Percentiles rank a stretch among this genome's conserved stretches.
Evolutionary conservation across 1,140 invertebrate species (phyloP).

Genomic region (Euwallacea fornicatus): DNA sequence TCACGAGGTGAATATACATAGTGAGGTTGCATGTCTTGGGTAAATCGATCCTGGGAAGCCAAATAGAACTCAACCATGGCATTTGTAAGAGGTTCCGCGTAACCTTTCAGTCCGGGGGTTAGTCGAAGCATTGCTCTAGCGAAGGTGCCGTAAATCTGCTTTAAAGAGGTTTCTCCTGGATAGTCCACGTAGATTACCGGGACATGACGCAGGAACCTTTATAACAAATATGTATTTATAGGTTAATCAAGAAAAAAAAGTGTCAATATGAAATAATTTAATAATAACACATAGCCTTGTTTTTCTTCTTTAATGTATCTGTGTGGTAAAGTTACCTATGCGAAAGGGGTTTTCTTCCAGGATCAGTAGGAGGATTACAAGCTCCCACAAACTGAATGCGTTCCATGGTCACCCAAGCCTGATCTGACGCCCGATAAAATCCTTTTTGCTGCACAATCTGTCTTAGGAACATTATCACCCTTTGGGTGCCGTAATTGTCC

Average conservation of each 20-base stretch:
- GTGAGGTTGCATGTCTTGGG: constrained; percentile 99
- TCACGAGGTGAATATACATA: constrained; percentile 99
- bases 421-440: constrained; percentile 90
- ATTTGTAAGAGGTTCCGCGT: constrained; percentile 94
- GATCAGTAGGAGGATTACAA: constrained; percentile 99
- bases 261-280: no score
- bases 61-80: constrained; percentile 99
- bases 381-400: constrained; percentile 99
- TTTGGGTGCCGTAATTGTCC: constrained; percentile 97
- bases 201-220: constrained; percentile 86
- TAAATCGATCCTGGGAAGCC: constrained; percentile 95
- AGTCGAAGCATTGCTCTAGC: constrained; percentile 95
- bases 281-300: not conserved
- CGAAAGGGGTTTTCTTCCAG: constrained; percentile 95
- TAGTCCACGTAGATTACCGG: constrained; percentile 99
- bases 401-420: constrained; percentile 95
- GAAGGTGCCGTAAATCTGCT: constrained; percentile 99
- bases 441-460: constrained; percentile 96
- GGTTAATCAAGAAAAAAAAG: no score
- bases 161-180: constrained; percentile 94
- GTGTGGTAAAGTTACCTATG: constrained; percentile 57
- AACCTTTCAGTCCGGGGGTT: constrained; percentile 85
- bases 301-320: not conserved
- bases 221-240: no score
- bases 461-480: constrained; percentile 97